Conservation (phyloP, 2,888 invertebrate genomes). For the Limnephilus lunatus region DNA sequence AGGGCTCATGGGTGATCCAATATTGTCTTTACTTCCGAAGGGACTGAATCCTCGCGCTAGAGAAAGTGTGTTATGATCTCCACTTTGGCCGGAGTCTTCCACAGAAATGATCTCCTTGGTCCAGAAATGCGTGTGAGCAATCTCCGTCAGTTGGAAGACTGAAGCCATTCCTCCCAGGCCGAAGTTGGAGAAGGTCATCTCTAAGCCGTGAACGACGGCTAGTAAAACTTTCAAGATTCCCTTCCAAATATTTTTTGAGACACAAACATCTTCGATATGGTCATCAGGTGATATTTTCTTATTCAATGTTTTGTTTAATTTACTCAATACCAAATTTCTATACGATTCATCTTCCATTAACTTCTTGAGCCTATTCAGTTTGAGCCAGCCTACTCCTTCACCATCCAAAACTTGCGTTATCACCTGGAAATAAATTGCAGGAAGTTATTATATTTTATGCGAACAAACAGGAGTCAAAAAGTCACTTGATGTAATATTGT, state of each 20-base stretch:
- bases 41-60: conserved; percentile 79
- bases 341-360: conserved; percentile 99
- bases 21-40: conserved; percentile 82
- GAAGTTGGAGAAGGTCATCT: conserved; percentile 93
- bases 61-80: conserved; percentile 67
- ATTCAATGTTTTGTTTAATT: conserved; percentile 95
- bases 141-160: conserved; percentile 97
- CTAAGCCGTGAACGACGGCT: conserved; percentile 93
- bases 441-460: not conserved
- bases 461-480: not conserved
- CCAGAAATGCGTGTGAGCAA: conserved; percentile 99
- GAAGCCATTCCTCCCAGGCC: conserved; percentile 98
- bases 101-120: conserved; percentile 86
- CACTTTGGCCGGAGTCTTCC: conserved; percentile 77
- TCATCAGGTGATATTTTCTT: conserved; percentile 96
- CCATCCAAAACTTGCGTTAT: conserved; percentile 91
- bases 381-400: conserved; percentile 97
- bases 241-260: conserved; percentile 95
- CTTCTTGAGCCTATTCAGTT: conserved; percentile 93
- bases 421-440: conserved; percentile 75
- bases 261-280: conserved; percentile 97
- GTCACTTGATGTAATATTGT: not conserved
- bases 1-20: conserved; percentile 82
- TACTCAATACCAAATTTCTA: conserved; percentile 95
- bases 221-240: conserved; percentile 96